phyloP scores from a whole-genome alignment of 1,140 invertebrate genomes.

The Drosophila mauritiana region DNA sequence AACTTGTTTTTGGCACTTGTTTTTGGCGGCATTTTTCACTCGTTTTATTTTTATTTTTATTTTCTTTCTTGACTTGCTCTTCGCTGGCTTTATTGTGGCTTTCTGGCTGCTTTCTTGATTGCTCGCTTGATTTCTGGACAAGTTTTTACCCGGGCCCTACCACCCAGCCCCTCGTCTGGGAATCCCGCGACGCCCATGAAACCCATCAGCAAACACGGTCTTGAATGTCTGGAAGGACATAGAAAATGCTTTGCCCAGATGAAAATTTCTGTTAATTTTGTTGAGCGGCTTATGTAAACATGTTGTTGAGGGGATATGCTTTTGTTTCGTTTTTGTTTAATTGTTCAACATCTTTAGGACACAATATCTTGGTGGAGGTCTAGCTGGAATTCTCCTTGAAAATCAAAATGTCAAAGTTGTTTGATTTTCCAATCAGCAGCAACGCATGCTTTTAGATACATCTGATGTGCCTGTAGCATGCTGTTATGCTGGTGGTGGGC shows the following conservation, averaged over 20 bases:
- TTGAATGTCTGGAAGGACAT: constrained; percentile 52
- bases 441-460: constrained; percentile 48
- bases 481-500: neutral
- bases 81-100: constrained; percentile 43
- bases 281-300: constrained; percentile 11
- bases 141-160: constrained; percentile 48
- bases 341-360: neutral
- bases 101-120: constrained; percentile 59
- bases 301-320: neutral
- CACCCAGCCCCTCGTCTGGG: neutral
- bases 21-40: constrained; percentile 54
- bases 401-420: constrained; percentile 74
- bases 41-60: constrained; percentile 74
- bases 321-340: neutral
- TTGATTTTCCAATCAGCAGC: constrained; percentile 72
- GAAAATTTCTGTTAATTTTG: constrained; percentile 49
- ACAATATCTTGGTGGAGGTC: constrained; percentile 13
- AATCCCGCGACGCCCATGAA: neutral
- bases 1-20: constrained; percentile 77
- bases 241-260: constrained; percentile 50
- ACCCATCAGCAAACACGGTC: constrained; percentile 45
- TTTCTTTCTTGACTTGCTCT: constrained; percentile 72
- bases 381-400: constrained; percentile 25
- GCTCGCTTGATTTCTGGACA: constrained; percentile 35
- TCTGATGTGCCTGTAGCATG: constrained; percentile 25